Evolutionary conservation across 2,888 invertebrate genomes (phyloP).

Genomic region (Andrena minutula): DNA sequence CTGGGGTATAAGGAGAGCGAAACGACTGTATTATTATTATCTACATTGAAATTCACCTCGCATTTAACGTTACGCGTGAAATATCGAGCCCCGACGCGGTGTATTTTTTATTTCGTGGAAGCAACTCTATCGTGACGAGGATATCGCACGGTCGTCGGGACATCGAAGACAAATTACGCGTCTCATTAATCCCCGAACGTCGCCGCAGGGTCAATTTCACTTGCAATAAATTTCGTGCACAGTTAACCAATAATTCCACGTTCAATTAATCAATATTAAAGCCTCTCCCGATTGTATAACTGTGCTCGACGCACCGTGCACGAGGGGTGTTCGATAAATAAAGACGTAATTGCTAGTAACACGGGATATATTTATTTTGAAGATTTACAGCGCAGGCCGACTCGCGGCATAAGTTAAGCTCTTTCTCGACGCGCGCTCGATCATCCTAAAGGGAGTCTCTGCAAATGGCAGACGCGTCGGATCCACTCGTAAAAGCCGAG

Average conservation of each 20-base stretch:
- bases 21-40: slow-evolving; percentile 2
- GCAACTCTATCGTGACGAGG: neutral
- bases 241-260: slow-evolving; percentile 29
- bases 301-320: neutral
- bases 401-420: neutral
- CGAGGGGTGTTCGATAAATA: slow-evolving; percentile 15
- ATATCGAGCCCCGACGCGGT: neutral
- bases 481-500: neutral
- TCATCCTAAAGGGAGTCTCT: neutral
- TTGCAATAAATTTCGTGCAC: slow-evolving; percentile 29
- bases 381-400: neutral
- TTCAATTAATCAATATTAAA: slow-evolving; percentile 29
- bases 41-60: slow-evolving; percentile 11
- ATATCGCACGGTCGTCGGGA: neutral
- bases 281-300: slow-evolving; percentile 17
- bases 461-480: neutral
- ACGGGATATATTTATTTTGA: slow-evolving; percentile 10
- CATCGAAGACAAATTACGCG: slow-evolving; percentile 26
- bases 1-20: neutral
- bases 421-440: neutral
- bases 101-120: slow-evolving; percentile 1
- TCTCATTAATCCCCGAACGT: slow-evolving; percentile 19
- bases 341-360: slow-evolving; percentile 21
- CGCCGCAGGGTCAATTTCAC: slow-evolving; percentile 33
- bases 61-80: slow-evolving; percentile 1